Percentiles rank a stretch among this genome's conserved stretches.
phyloP scores from a whole-genome alignment of 2,797 vertebrate genomes.

The Thalassophryne amazonica region DNA sequence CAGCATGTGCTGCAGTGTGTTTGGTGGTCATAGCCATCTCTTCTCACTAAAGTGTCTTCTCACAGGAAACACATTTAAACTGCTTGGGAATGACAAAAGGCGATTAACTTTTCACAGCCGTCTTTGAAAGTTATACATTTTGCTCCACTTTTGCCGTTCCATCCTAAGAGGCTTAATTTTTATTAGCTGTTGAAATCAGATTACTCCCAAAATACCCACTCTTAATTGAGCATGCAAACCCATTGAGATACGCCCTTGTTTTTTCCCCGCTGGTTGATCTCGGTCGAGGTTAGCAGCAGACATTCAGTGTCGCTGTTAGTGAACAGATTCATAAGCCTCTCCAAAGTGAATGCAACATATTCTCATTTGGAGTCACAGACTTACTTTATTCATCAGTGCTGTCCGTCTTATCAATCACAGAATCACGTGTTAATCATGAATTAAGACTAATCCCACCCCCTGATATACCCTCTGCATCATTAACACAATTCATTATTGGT shows the following conservation, averaged over 20 bases:
- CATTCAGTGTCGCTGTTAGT: neutral
- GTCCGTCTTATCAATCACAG: no score
- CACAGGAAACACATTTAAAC: conserved; percentile 37
- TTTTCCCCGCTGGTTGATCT: conserved; percentile 41
- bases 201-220: conserved; percentile 57
- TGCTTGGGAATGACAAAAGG: conserved; percentile 43
- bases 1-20: neutral
- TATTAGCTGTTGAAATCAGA: conserved; percentile 60
- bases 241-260: conserved; percentile 50
- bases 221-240: conserved; percentile 58
- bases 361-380: neutral
- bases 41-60: no score
- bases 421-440: no score
- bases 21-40: no score
- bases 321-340: conserved; percentile 1
- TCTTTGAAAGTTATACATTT: conserved; percentile 55
- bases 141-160: conserved; percentile 41
- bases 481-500: no score
- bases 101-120: conserved; percentile 33
- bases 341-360: neutral
- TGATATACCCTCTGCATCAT: no score
- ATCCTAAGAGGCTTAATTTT: conserved; percentile 65
- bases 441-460: no score
- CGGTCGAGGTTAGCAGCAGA: conserved; percentile 40
- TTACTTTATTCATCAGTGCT: no score